Evolutionary conservation across 2,797 vertebrate species (phyloP).

Genomic region (Erpetoichthys calabaricus): DNA sequence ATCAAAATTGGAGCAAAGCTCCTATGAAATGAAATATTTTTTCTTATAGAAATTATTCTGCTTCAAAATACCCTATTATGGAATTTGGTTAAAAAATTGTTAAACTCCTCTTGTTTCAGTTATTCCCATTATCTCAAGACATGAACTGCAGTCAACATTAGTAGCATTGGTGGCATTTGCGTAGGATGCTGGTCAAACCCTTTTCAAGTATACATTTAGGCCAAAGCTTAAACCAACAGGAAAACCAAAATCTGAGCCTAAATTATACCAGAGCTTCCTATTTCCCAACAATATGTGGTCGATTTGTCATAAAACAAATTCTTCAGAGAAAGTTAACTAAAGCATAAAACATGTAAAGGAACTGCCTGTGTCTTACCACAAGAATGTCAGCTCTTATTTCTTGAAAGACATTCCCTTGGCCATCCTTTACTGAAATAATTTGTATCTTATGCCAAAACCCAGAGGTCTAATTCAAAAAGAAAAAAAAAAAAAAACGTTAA

Average conservation of each 20-base stretch:
- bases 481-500: conserved; percentile 46
- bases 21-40: too few relatives aligned
- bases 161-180: neutral
- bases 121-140: too few relatives aligned
- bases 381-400: conserved; percentile 41
- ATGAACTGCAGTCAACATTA: too few relatives aligned
- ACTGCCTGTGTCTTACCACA: conserved; percentile 50
- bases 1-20: too few relatives aligned
- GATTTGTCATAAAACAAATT: conserved; percentile 44
- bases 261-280: conserved; percentile 28
- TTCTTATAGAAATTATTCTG: too few relatives aligned
- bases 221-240: conserved; percentile 15
- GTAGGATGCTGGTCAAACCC: neutral
- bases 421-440: conserved; percentile 35
- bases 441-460: conserved; percentile 39
- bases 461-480: conserved; percentile 41
- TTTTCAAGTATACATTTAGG: neutral
- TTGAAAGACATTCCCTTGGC: conserved; percentile 43
- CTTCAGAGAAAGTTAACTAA: conserved; percentile 48
- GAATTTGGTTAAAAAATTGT: too few relatives aligned
- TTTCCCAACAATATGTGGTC: conserved; percentile 35
- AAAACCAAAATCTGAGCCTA: conserved; percentile 25
- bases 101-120: too few relatives aligned
- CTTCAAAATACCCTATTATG: too few relatives aligned
- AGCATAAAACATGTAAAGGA: conserved; percentile 49